Percentiles rank a stretch among this genome's conserved stretches.
Conservation (phyloP, 1,140 invertebrate genomes). For the Piezodorus guildinii region DNA sequence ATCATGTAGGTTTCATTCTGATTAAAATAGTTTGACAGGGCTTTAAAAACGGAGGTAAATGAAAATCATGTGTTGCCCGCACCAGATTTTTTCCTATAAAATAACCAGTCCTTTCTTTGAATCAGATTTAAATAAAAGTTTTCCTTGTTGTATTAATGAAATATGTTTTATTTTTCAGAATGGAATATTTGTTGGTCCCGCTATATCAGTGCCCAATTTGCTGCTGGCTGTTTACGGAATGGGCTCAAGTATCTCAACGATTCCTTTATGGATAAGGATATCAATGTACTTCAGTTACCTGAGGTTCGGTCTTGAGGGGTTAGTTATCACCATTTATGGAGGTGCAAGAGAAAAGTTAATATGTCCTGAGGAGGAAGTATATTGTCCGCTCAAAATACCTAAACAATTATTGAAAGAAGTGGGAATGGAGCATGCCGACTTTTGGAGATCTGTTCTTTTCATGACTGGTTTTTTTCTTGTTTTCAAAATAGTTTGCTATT, state of each 20-base stretch:
- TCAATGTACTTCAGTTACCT: slow-evolving; percentile 76
- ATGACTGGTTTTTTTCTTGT: slow-evolving; percentile 43
- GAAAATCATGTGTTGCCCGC: too few relatives aligned
- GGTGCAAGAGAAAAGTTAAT: slow-evolving; percentile 50
- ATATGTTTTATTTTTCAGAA: slow-evolving; percentile 47
- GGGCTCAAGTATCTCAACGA: slow-evolving; percentile 46
- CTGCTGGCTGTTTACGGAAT: slow-evolving; percentile 63
- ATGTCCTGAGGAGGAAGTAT: slow-evolving; percentile 51
- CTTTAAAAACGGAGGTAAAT: too few relatives aligned
- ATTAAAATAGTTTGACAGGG: too few relatives aligned
- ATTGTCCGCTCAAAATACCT: slow-evolving; percentile 51
- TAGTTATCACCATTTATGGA: slow-evolving; percentile 66
- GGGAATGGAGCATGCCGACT: slow-evolving; percentile 47
- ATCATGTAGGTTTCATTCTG: too few relatives aligned
- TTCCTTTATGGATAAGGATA: slow-evolving; percentile 55
- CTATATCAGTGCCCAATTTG: slow-evolving; percentile 60
- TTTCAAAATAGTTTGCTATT: slow-evolving; percentile 47
- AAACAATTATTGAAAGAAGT: slow-evolving; percentile 28
- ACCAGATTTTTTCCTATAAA: too few relatives aligned
- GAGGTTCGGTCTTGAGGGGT: slow-evolving; percentile 63
- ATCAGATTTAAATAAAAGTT: too few relatives aligned
- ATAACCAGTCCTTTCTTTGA: too few relatives aligned
- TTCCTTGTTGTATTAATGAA: not conserved
- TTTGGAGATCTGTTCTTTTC: slow-evolving; percentile 46
- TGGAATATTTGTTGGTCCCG: slow-evolving; percentile 64